Conservation (phyloP, 1,140 invertebrate genomes). For the Pentalonia nigronervosa region DNA sequence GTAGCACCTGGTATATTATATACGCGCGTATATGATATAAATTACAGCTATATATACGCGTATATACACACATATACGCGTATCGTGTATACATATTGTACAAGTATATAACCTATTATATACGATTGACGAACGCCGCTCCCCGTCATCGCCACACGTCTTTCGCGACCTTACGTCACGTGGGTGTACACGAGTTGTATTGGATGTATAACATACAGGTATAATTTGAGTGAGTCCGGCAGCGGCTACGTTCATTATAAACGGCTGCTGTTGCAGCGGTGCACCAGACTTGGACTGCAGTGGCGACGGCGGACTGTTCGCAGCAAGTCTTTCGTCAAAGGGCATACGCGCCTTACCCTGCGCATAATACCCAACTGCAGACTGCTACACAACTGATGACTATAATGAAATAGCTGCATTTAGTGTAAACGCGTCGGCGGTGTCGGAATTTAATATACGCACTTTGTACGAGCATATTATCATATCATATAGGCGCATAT, state of each 20-base stretch:
- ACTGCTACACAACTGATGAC: not conserved
- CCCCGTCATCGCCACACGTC: not conserved
- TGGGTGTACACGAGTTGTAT: not conserved
- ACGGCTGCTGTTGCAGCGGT: not conserved
- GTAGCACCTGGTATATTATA: conserved; percentile 35
- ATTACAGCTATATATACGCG: not conserved
- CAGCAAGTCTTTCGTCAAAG: not conserved
- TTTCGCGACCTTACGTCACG: not conserved
- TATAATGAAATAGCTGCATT: not conserved
- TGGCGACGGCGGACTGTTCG: not conserved
- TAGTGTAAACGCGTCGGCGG: not conserved
- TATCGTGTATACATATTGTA: no score
- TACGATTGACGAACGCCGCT: not conserved
- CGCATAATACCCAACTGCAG: no score
- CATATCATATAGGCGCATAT: not conserved
- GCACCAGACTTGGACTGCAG: not conserved
- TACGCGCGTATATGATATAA: not conserved
- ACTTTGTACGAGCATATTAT: not conserved
- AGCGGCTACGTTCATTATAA: not conserved
- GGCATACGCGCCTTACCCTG: not conserved
- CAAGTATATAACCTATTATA: not conserved
- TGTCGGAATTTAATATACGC: not conserved
- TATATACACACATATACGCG: not conserved
- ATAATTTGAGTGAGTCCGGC: not conserved
- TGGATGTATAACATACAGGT: not conserved